Evolutionary conservation across 37 sponge, comb jelly and placozoan genomes (phyloP).

Genomic region (Aphrocallistes beatrix): DNA sequence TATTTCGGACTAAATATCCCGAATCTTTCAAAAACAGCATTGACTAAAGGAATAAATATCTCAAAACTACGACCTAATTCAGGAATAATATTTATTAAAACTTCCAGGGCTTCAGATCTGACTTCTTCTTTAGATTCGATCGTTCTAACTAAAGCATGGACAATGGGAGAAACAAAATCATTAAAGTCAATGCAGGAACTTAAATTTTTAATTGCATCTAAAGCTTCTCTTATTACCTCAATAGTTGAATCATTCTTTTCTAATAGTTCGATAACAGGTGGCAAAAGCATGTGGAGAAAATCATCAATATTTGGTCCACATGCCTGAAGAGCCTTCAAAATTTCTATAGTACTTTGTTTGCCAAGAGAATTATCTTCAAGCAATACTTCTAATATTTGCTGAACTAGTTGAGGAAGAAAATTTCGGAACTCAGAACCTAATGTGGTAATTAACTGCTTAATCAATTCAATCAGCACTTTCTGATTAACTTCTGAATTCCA

Average conservation of each 20-base stretch:
- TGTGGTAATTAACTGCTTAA: not conserved
- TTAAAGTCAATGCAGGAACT: slow-evolving; percentile 60
- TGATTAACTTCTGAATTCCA: not conserved
- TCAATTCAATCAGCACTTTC: not conserved
- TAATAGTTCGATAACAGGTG: slow-evolving; percentile 74
- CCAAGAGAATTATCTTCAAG: slow-evolving; percentile 4
- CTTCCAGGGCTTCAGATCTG: slow-evolving; percentile 57
- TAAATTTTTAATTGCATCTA: slow-evolving; percentile 61
- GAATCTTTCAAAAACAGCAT: not conserved
- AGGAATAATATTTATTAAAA: slow-evolving; percentile 47
- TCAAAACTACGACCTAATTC: slow-evolving; percentile 68
- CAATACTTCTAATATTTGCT: not conserved
- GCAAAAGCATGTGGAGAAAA: slow-evolving; percentile 81
- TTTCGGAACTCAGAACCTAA: slow-evolving; percentile 8
- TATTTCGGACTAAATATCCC: not conserved
- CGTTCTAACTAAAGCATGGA: slow-evolving; percentile 60
- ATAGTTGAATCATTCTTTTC: slow-evolving; percentile 11
- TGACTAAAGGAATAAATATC: slow-evolving; percentile 68
- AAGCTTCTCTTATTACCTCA: slow-evolving; percentile 36
- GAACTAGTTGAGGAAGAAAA: not conserved
- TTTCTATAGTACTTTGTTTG: slow-evolving; percentile 27
- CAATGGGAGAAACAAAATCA: slow-evolving; percentile 80
- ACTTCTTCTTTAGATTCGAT: slow-evolving; percentile 59
- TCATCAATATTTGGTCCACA: slow-evolving; percentile 88
- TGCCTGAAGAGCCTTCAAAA: slow-evolving; percentile 65